These are phyloP conservation scores for Neuroterus valhalla DNA, from an alignment of 1,140 invertebrate genomes.

Conservation along the genomic window DNA sequence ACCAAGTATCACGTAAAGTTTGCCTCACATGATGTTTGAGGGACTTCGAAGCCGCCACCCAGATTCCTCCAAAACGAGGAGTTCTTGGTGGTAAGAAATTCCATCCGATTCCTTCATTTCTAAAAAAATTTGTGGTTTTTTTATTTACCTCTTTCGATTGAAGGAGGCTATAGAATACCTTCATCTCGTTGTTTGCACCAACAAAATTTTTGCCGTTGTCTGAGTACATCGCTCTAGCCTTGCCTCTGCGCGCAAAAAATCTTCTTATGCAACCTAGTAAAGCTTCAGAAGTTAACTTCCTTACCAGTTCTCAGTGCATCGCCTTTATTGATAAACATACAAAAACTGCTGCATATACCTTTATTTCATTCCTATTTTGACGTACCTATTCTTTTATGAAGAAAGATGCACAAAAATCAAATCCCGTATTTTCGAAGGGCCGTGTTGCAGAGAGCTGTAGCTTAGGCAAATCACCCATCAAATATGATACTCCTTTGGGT, in stretches of 20 bases:
- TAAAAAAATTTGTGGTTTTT: not conserved
- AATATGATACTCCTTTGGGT: no score
- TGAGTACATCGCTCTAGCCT: no score
- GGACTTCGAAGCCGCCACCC: no score
- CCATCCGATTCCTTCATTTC: constrained; percentile 21
- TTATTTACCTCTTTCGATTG: not conserved
- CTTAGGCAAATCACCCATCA: constrained; percentile 33
- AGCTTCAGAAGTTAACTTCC: not conserved
- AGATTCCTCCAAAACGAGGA: constrained; percentile 33
- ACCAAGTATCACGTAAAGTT: not conserved
- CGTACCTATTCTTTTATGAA: constrained; percentile 22
- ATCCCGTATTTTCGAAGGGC: constrained; percentile 16
- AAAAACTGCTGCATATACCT: no score
- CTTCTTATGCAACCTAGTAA: not conserved
- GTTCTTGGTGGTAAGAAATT: constrained; percentile 28
- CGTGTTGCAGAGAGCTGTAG: not conserved
- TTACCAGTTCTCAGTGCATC: constrained; percentile 23
- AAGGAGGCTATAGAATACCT: not conserved
- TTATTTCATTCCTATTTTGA: constrained; percentile 4
- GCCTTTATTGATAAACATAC: no score
- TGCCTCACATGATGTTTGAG: no score
- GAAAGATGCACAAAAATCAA: constrained; percentile 33
- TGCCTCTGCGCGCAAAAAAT: constrained; percentile 24
- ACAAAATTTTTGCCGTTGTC: no score
- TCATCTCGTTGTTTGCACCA: no score